Evolutionary conservation across 2,888 invertebrate species (phyloP), one percentile per base, ranked within the genome.

Genomic region (Acleris laterana): DNA sequence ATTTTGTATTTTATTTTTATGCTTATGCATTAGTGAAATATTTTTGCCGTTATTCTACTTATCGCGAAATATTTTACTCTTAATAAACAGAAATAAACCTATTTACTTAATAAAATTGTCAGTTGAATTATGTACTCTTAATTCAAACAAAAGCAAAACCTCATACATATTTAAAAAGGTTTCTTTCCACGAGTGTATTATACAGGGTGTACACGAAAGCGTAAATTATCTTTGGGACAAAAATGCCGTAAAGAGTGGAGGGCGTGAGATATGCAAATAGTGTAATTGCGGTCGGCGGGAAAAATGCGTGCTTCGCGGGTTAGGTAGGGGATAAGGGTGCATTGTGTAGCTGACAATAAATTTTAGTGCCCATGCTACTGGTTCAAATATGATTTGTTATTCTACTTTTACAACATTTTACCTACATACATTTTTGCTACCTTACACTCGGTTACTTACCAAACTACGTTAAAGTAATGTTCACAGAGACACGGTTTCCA

Each of bases 221-320:
- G 68, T 69, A 70, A 71, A 69, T 65, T 69, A 66, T 69, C 69
- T 71, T 63, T 64, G 70, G 76, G 72, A 72, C 71, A 74, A 76
- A 75, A 70, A 71, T 70, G 69, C 70, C 63, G 63, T 62, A 68
- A 68, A 65, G 59, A 69, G 70, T 71, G 66, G 71, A 71, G 71
- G 70, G 74, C 68, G 68, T 65, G 68, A 75, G 84, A 81, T 79
- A 86, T 85, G 86, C 85, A 86, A 87, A 87, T 86, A 78, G 74
- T 75, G 80, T 86, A 84, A 87, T 85, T 84, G 85, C 77, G 80
- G 76, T 60, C 69, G 28, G 49, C 50, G 50, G 62, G 57, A 57
- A 62, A 66, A 66, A 66, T 65, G 65, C 65, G 65, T 65, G 60
- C 60, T 65, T 62, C 25, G 53, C 53, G 53, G 55, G 55, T 60